Evolutionary conservation across 2,888 invertebrate genomes (phyloP).

Genomic region (Drosophila rellima): DNA sequence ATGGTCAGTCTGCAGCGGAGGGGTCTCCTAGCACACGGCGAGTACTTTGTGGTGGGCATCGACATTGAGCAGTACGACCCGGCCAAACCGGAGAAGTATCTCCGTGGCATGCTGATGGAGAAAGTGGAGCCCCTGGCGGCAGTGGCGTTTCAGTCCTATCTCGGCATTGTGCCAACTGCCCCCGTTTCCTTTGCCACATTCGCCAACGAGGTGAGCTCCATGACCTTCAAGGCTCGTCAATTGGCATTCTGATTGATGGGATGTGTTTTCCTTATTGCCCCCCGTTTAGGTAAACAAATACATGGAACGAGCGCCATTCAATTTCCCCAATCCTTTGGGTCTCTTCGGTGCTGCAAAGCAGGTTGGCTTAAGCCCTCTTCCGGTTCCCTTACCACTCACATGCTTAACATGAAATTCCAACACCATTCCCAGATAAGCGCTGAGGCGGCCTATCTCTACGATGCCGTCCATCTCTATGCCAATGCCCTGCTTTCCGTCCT

Average conservation of each 20-base stretch:
- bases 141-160: constrained; percentile 92
- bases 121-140: constrained; percentile 87
- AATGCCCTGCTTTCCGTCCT: constrained; percentile 91
- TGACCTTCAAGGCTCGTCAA: neutral
- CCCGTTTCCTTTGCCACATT: constrained; percentile 91
- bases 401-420: constrained; percentile 14
- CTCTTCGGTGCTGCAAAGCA: constrained; percentile 91
- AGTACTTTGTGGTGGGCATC: constrained; percentile 97
- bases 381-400: constrained; percentile 2
- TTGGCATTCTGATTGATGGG: constrained; percentile 34
- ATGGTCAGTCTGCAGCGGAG: constrained; percentile 94
- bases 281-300: constrained; percentile 91
- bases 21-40: constrained; percentile 93
- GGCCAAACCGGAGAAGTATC: constrained; percentile 91
- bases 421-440: constrained; percentile 89
- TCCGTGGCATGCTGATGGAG: constrained; percentile 91
- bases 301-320: constrained; percentile 94
- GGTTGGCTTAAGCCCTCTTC: constrained; percentile 84
- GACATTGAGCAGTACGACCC: constrained; percentile 95
- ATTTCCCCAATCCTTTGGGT: constrained; percentile 92
- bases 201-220: constrained; percentile 86
- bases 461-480: constrained; percentile 96
- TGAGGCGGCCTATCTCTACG: constrained; percentile 96
- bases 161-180: constrained; percentile 93
- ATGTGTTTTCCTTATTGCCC: constrained; percentile 9